phyloP scores from a whole-genome alignment of 1,140 invertebrate species.

The Trissolcus basalis region DNA sequence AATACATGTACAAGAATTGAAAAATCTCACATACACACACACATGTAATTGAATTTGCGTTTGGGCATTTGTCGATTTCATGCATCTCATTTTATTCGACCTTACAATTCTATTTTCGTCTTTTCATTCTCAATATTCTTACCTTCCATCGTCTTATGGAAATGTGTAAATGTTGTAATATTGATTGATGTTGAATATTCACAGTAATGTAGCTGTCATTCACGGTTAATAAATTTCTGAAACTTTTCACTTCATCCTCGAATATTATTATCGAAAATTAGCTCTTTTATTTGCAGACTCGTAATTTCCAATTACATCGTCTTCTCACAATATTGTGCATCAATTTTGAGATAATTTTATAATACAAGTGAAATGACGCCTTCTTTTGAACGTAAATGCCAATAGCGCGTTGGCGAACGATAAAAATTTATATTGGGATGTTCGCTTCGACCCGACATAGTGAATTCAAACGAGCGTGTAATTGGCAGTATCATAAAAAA shows the following conservation, averaged over 20 bases:
- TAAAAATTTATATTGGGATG: slow-evolving; percentile 72
- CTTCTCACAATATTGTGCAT: slow-evolving; percentile 33
- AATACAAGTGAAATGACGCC: slow-evolving; percentile 38
- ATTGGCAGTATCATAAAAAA: slow-evolving; percentile 77
- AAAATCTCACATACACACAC: slow-evolving; percentile 22
- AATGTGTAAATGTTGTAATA: no score
- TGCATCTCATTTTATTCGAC: background rate
- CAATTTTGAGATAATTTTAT: slow-evolving; percentile 50
- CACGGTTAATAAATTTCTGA: background rate
- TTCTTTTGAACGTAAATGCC: slow-evolving; percentile 40
- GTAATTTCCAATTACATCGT: slow-evolving; percentile 35
- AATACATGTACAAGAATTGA: slow-evolving; percentile 65
- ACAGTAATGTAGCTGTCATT: no score
- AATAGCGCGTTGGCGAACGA: slow-evolving; percentile 59
- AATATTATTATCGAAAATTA: background rate
- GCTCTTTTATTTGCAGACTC: slow-evolving; percentile 11
- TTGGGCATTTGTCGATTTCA: slow-evolving; percentile 34
- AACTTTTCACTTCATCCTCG: background rate
- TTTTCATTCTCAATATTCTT: no score
- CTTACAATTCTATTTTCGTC: no score
- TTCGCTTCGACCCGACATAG: slow-evolving; percentile 69
- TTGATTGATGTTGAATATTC: no score
- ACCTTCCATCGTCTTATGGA: no score
- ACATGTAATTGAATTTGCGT: slow-evolving; percentile 33
- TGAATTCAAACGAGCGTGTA: slow-evolving; percentile 77